Conservation (phyloP, 1,140 invertebrate species). For the Tetragonula clypearis region DNA sequence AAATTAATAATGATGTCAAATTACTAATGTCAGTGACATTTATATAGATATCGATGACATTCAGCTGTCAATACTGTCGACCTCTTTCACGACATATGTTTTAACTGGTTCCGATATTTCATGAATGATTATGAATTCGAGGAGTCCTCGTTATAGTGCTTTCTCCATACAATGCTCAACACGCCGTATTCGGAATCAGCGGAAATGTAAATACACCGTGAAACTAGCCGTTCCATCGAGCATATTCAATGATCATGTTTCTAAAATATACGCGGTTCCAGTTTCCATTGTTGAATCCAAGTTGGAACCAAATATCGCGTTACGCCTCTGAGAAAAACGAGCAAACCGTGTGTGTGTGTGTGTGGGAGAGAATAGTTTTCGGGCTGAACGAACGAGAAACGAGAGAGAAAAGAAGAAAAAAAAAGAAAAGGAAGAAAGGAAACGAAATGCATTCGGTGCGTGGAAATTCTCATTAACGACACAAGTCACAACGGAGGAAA, state of each 20-base stretch:
- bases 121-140: not conserved
- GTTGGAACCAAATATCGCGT: not conserved
- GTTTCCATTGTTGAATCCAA: not conserved
- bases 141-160: not conserved
- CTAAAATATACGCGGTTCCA: not conserved
- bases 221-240: not conserved
- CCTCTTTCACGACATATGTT: not conserved
- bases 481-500: not conserved
- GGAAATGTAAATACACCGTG: not conserved
- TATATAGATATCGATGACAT: too few relatives aligned
- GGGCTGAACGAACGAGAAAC: not conserved
- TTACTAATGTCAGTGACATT: too few relatives aligned
- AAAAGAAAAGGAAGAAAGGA: not conserved
- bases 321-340: not conserved
- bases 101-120: not conserved
- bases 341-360: too few relatives aligned
- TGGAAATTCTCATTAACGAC: not conserved
- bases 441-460: not conserved
- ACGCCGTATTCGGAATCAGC: not conserved
- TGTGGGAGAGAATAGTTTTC: not conserved
- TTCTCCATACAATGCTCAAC: too few relatives aligned
- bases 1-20: not conserved
- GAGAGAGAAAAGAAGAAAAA: too few relatives aligned
- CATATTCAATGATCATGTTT: constrained; percentile 7
- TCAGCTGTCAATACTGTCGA: too few relatives aligned